Evolutionary conservation across 2,888 invertebrate species (phyloP).

Genomic region (Nomada hirtipes): DNA sequence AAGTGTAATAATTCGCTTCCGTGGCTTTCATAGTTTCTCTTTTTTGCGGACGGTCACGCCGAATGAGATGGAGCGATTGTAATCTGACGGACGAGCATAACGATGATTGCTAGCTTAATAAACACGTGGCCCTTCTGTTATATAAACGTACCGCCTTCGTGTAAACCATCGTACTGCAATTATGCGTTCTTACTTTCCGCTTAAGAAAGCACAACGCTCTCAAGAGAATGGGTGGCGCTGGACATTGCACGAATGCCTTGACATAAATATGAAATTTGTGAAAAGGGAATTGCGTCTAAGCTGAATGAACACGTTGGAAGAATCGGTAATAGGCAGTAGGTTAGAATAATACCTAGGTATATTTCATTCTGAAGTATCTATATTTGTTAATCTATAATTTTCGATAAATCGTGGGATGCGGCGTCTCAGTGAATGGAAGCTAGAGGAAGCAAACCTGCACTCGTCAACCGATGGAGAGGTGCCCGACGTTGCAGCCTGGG

Average conservation of each 20-base stretch:
- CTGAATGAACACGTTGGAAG: neutral
- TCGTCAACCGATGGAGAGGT: no score
- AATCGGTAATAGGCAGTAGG: no score
- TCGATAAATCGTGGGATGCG: no score
- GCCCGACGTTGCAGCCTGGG: no score
- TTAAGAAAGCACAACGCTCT: neutral
- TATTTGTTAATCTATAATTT: no score
- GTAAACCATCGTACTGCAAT: neutral
- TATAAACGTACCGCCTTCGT: slow-evolving; percentile 36
- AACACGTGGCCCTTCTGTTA: slow-evolving; percentile 30
- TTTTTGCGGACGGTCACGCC: slow-evolving; percentile 21
- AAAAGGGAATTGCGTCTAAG: neutral
- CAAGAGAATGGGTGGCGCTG: neutral
- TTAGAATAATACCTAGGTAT: no score
- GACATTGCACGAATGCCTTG: neutral
- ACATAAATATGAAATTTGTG: neutral
- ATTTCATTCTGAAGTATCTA: no score
- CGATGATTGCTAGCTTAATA: slow-evolving; percentile 41
- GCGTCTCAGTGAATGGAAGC: no score
- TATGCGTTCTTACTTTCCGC: slow-evolving; percentile 1
- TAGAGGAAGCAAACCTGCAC: no score
- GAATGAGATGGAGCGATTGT: slow-evolving; percentile 39
- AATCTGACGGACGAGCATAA: slow-evolving; percentile 52
- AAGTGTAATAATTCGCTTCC: slow-evolving; percentile 51
- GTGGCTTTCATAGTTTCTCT: slow-evolving; percentile 48